Evolutionary conservation across 2,797 vertebrate genomes (phyloP).

Genomic region (Microcaecilia unicolor): DNA sequence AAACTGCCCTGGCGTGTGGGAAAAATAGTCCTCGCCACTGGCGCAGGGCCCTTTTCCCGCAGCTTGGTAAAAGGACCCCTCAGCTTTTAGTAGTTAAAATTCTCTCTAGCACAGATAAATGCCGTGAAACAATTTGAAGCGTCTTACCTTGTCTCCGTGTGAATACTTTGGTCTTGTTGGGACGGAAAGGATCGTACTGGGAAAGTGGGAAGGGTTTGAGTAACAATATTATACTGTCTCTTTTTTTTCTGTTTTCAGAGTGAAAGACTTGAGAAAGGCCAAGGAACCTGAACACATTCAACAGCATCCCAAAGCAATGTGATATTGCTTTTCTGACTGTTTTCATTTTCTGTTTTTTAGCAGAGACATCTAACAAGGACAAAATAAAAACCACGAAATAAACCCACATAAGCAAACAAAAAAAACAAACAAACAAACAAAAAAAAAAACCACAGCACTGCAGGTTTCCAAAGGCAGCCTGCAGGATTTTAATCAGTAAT

Average conservation of each 20-base stretch:
- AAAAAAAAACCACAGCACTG: constrained; percentile 56
- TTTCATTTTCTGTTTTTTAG: constrained; percentile 91
- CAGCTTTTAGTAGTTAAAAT: too few species aligned
- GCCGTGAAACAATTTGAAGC: too few species aligned
- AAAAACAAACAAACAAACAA: constrained; percentile 12
- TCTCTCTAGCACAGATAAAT: too few species aligned
- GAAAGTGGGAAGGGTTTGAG: too few species aligned
- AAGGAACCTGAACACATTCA: constrained; percentile 95
- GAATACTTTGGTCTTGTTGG: too few species aligned
- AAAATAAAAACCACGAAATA: constrained; percentile 17
- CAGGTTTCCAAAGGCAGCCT: constrained; percentile 57
- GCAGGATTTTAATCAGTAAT: constrained; percentile 77
- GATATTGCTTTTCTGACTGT: constrained; percentile 93
- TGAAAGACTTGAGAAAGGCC: constrained; percentile 99
- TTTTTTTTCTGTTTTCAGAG: constrained; percentile 81
- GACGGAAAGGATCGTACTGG: too few species aligned
- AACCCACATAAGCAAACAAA: constrained; percentile 59
- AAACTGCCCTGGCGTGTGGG: too few species aligned
- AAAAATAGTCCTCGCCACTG: too few species aligned
- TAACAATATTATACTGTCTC: constrained; percentile 28
- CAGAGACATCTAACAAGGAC: constrained; percentile 87
- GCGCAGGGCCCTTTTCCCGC: too few species aligned
- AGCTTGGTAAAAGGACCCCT: too few species aligned
- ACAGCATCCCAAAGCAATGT: constrained; percentile 92
- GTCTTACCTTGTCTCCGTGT: too few species aligned